phyloP scores from a whole-genome alignment of 2,797 vertebrate genomes.

The Echeneis naucrates region DNA sequence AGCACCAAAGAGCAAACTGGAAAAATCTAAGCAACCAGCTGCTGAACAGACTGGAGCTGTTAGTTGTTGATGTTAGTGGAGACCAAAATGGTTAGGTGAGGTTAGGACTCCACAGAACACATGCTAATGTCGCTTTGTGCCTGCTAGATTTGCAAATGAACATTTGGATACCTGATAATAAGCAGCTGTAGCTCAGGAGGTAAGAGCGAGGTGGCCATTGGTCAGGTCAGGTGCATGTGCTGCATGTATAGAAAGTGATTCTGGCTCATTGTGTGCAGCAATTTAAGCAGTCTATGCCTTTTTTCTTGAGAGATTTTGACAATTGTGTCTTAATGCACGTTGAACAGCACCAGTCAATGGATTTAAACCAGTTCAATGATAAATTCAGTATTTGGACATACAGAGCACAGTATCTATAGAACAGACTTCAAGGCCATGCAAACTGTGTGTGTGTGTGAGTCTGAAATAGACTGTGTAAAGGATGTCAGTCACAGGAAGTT shows the following conservation, averaged over 20 bases:
- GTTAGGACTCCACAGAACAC: background rate
- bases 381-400: conserved; percentile 69
- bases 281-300: too few species aligned
- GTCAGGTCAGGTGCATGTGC: too few species aligned
- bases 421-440: conserved; percentile 50
- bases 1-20: background rate
- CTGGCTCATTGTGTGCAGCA: too few species aligned
- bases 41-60: background rate
- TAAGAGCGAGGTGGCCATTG: too few species aligned
- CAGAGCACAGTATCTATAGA: conserved; percentile 86
- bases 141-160: background rate
- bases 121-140: too few species aligned
- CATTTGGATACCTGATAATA: background rate
- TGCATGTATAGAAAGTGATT: too few species aligned
- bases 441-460: conserved; percentile 38
- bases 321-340: conserved; percentile 9
- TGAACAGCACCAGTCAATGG: conserved; percentile 14
- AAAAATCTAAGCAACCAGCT: background rate
- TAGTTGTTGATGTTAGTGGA: background rate
- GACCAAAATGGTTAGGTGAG: background rate
- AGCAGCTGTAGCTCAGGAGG: too few species aligned
- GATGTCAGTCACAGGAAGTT: conserved; percentile 79
- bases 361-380: conserved; percentile 49
- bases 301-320: background rate
- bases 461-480: conserved; percentile 66